Evolutionary conservation across 2,113 vertebrate genomes (phyloP).

Genomic region (Tursiops truncatus): DNA sequence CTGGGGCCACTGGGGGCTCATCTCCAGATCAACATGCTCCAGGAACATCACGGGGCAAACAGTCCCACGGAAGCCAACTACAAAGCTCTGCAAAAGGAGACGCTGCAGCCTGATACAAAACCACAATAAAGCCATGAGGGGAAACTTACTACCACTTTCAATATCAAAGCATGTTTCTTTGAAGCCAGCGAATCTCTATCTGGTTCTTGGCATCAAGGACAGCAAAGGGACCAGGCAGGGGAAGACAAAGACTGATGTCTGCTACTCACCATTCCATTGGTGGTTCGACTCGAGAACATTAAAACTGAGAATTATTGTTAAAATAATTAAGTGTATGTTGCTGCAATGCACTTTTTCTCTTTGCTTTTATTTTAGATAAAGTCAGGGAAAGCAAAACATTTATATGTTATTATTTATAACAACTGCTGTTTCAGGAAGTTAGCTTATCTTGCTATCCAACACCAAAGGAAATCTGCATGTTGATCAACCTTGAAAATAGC

Average conservation of each 20-base stretch:
- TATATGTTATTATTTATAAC: background rate
- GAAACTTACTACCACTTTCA: background rate
- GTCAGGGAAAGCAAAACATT: background rate
- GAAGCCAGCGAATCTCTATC: background rate
- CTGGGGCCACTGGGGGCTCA: background rate
- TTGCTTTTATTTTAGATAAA: constrained; percentile 6
- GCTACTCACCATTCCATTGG: background rate
- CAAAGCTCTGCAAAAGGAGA: background rate
- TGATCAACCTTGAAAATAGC: background rate
- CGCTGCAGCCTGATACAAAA: background rate
- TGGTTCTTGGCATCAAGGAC: background rate
- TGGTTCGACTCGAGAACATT: background rate
- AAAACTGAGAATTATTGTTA: background rate
- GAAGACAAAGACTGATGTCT: background rate
- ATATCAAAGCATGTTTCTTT: background rate
- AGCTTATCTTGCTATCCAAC: background rate
- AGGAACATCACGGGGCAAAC: background rate
- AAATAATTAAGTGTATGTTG: background rate
- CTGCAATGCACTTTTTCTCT: background rate
- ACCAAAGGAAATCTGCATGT: background rate
- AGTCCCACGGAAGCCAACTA: background rate
- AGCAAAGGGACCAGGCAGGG: background rate
- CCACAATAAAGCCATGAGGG: background rate
- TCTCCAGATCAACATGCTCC: background rate
- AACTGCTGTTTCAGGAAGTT: background rate